A percentile compares a stretch with the other conserved stretches of the same genome.
Conservation (phyloP, 2,113 vertebrate genomes). For the Urocynchramus pylzowi region DNA sequence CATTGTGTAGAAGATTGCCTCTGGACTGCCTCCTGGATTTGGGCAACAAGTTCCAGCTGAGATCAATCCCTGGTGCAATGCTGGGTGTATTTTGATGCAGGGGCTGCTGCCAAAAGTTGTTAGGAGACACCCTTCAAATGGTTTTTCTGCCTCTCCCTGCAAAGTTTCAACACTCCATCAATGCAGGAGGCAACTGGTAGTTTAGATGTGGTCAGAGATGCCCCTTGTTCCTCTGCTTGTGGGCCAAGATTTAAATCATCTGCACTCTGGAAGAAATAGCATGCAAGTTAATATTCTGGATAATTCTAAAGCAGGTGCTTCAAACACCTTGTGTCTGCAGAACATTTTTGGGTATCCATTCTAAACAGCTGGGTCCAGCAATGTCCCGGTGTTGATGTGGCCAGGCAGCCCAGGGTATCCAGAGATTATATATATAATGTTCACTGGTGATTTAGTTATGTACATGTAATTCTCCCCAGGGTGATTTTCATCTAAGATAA, state of each 20-base stretch:
- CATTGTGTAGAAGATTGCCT: neutral
- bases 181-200: neutral
- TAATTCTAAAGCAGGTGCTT: neutral
- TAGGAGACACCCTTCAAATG: neutral
- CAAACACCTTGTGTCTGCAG: neutral
- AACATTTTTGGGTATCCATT: neutral
- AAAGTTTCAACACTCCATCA: neutral
- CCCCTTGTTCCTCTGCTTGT: rapidly evolving
- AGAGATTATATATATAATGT: neutral
- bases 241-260: neutral
- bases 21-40: neutral
- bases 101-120: neutral
- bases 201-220: neutral
- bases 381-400: neutral
- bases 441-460: neutral
- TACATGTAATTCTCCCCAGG: neutral
- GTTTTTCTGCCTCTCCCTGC: neutral
- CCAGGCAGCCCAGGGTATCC: neutral
- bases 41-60: neutral
- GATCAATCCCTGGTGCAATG: neutral
- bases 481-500: neutral
- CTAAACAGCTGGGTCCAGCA: neutral
- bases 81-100: neutral
- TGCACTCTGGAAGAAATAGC: neutral
- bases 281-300: neutral